Evolutionary conservation across 2,797 vertebrate genomes (phyloP), one percentile per base, ranked within the genome.

Genomic region (Micropoecilia bifurca): DNA sequence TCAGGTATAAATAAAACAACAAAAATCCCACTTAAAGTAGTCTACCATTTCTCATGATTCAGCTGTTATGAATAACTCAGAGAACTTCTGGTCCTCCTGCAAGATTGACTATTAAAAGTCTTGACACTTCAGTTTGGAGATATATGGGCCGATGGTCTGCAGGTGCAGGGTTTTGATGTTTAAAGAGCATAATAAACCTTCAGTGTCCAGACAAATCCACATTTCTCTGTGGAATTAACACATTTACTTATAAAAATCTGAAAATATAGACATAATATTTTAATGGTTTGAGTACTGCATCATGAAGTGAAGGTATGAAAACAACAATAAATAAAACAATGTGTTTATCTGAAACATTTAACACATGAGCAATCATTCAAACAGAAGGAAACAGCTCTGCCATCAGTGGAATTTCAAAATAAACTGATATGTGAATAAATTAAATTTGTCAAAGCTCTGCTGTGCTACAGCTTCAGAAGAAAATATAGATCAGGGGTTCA

Each of bases 1-100:
- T 95, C 92, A 90, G 86, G 83, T 91, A 91, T 87, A 90, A 93
- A 95, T 94, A 92, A 92, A 95, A 92, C 90, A 91, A 92, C 90
- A 83, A 85, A 93, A 93, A 85, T 84, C 87, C 83, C 84, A 85
- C 76, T 90, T 86, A 83, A 89, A 79, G 46, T 55, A 72, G 48
- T 75, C 71, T 33, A 78, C 87, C 83, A 88, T 90, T 89, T 90
- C 92, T 93, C 83, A 88, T 78, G 69, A 75, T 72, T 87, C 90
- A 91, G 89, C 89, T 91, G 91, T 87, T 92, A 45, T 63, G 73
- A 80, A 91, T 90, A 80, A 89, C 71, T 77, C 73, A 6, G 9
- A 22, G 36, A 73, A 84, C 77, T 47, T 80, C 83, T 50, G 82
- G 84, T 79, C 78, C 73, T 73, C 80, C 85, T 80, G 85, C 36